Percentiles rank a stretch among this genome's conserved stretches.
Conservation (phyloP, 2,797 vertebrate species). For the Cynodonichthys magdalenae region DNA sequence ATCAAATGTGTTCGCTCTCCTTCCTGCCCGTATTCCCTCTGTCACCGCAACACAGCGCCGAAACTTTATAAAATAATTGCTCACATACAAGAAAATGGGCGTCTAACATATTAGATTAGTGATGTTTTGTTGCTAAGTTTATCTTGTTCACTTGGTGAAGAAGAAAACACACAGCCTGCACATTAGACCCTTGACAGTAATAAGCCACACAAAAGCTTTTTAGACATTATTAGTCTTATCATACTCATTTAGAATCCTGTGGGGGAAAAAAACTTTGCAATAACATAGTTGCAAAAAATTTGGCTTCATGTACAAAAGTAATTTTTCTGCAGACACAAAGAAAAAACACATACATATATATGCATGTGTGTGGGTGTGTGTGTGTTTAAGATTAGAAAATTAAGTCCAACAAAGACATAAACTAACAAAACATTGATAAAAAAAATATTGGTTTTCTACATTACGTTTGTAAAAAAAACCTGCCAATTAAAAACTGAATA, state of each 20-base stretch:
- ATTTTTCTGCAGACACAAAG: background rate
- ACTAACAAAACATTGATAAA: slow-evolving; percentile 14
- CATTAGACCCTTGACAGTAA: slow-evolving; percentile 49
- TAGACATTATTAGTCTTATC: slow-evolving; percentile 34
- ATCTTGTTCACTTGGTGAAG: slow-evolving; percentile 65
- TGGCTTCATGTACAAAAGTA: background rate
- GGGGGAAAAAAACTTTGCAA: slow-evolving; percentile 2
- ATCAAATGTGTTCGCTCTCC: slow-evolving; percentile 71
- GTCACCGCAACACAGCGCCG: slow-evolving; percentile 70
- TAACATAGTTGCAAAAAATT: background rate
- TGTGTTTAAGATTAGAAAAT: background rate
- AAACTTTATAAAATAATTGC: slow-evolving; percentile 87
- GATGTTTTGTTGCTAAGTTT: slow-evolving; percentile 68
- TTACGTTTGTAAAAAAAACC: slow-evolving; percentile 20
- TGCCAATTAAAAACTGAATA: slow-evolving; percentile 19
- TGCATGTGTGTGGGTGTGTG: background rate
- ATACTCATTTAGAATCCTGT: slow-evolving; percentile 9
- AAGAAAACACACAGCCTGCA: slow-evolving; percentile 60
- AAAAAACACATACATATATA: background rate
- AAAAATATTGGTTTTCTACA: slow-evolving; percentile 33
- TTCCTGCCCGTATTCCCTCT: slow-evolving; percentile 79
- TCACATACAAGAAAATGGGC: slow-evolving; percentile 76
- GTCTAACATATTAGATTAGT: slow-evolving; percentile 85
- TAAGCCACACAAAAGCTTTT: slow-evolving; percentile 42
- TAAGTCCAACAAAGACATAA: background rate